These are phyloP conservation scores for Deroptyus accipitrinus DNA, from an alignment of 2,113 vertebrate species.

Conservation along the genomic window DNA sequence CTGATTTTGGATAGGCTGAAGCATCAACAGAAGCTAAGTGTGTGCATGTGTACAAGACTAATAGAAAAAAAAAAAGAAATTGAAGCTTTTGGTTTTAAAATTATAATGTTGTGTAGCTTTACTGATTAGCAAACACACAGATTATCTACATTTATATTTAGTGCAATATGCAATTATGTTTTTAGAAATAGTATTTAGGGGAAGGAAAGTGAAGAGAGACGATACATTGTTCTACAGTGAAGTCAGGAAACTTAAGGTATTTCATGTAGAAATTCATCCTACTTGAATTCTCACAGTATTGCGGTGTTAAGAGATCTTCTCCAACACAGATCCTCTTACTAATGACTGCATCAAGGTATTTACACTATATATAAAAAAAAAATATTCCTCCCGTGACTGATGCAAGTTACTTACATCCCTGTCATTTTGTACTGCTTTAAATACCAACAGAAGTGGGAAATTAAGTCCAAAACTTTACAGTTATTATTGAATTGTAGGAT, in stretches of 20 bases:
- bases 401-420: background rate
- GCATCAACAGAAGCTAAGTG: background rate
- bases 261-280: background rate
- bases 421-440: background rate
- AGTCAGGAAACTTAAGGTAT: background rate
- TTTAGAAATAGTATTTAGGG: background rate
- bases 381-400: background rate
- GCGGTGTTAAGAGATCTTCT: background rate
- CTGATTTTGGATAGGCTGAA: background rate
- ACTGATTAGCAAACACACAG: background rate
- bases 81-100: background rate
- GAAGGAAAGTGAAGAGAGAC: background rate
- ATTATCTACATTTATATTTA: background rate
- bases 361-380: background rate
- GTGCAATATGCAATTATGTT: background rate
- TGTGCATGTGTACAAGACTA: rapidly evolving
- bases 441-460: background rate
- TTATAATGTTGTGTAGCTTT: background rate
- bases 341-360: background rate
- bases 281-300: background rate
- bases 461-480: background rate
- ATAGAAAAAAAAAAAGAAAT: background rate
- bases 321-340: background rate
- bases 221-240: background rate
- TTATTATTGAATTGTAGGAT: background rate